phyloP scores from a whole-genome alignment of 2,888 invertebrate genomes.

The Linyphia triangularis region DNA sequence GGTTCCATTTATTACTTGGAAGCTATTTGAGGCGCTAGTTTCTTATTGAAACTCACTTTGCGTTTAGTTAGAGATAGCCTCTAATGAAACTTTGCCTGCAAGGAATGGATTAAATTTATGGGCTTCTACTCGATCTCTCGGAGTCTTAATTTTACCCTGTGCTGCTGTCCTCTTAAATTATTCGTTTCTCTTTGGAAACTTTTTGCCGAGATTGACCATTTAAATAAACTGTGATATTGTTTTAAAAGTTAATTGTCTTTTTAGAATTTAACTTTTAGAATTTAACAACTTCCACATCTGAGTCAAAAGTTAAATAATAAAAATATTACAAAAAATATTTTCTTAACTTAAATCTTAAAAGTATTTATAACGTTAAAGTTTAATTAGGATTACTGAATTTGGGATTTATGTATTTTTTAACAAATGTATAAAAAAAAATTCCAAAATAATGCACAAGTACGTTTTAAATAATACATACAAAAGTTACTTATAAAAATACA shows the following conservation, averaged over 20 bases:
- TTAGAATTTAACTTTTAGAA: not conserved
- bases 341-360: not conserved
- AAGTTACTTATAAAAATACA: no score
- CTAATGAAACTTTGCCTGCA: conserved; percentile 31
- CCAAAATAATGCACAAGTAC: no score
- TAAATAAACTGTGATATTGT: not conserved
- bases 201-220: not conserved
- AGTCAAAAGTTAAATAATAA: not conserved
- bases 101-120: conserved; percentile 47
- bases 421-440: no score
- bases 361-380: not conserved
- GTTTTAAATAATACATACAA: no score
- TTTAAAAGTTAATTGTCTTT: not conserved
- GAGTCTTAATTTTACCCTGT: not conserved
- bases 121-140: not conserved
- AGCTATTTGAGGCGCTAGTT: not conserved
- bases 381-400: no score
- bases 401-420: no score
- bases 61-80: conserved; percentile 5
- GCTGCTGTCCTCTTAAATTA: not conserved
- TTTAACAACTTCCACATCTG: not conserved
- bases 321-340: not conserved
- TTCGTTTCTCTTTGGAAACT: not conserved
- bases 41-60: conserved; percentile 8
- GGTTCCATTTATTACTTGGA: conserved; percentile 44